Evolutionary conservation across 2,113 vertebrate genomes (phyloP).

Genomic region (Grus americana): DNA sequence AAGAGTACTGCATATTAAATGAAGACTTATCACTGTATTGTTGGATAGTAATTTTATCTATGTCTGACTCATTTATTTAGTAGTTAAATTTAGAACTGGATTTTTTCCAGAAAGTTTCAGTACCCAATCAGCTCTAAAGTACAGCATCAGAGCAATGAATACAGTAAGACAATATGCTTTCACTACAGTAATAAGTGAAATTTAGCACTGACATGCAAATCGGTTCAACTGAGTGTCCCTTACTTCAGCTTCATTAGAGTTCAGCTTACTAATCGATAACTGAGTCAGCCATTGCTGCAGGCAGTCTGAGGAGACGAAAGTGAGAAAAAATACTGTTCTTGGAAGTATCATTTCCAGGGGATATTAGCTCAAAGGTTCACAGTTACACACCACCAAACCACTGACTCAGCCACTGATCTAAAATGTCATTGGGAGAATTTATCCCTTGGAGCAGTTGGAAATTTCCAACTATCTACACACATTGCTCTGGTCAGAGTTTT

Average conservation of each 20-base stretch:
- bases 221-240: neutral
- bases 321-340: slow-evolving; percentile 23
- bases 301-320: neutral
- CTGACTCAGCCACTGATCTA: neutral
- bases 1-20: neutral
- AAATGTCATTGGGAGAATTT: neutral
- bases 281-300: slow-evolving; percentile 8
- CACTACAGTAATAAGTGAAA: neutral
- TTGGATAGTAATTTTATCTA: neutral
- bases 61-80: neutral
- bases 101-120: slow-evolving; percentile 7
- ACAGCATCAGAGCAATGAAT: neutral
- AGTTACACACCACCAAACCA: neutral
- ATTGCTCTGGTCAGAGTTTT: neutral
- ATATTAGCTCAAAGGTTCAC: neutral
- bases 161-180: slow-evolving; percentile 27
- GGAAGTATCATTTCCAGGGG: neutral
- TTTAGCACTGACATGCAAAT: slow-evolving; percentile 10
- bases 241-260: slow-evolving; percentile 19
- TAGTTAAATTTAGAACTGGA: slow-evolving; percentile 18
- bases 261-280: neutral
- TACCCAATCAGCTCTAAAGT: neutral
- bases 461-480: neutral
- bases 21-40: neutral
- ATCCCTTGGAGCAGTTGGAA: neutral